Evolutionary conservation across 2,113 vertebrate species (phyloP), one percentile per base, ranked within the genome.

Genomic region (Poeciliopsis retropinna): DNA sequence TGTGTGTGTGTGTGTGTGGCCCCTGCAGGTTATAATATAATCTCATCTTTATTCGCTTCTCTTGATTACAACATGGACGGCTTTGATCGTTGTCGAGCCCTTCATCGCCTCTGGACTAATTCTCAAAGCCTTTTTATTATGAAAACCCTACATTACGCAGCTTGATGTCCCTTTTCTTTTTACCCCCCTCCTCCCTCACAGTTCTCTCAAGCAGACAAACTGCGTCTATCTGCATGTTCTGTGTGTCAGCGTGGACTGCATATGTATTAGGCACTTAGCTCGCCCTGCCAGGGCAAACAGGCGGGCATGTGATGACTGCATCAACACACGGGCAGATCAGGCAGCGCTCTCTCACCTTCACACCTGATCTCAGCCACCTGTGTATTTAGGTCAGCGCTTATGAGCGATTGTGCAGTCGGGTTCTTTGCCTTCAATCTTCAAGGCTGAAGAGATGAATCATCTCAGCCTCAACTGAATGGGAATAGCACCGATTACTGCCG

Each of bases 71-170:
- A 57, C 73, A 85, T 69, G 87, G 65, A 32, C 64, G 47, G 64
- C 88, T 93, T 92, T 92, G 84, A 92, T 93, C 84, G 34, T 67
- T 31, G 57, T 54, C 63, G 37, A 64, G 71, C 74, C 89, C 91
- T 87, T 92, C 76, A 91, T 92, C 89, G 79, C 64, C 66, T 5
- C 34, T 72, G 65, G 57, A 79, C 82, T 81, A 80, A 54, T 85
- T 73, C 81, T 86, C 37, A 0, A 64, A 86, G 62, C 74, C 89
- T 86, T 87, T 37, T 90, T 82, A 90, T 87, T 85, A 88, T 78
- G 80, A 82, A 67, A 61, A 76, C 65, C 69, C 70, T 71, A 79
- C 76, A 44, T 63, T 1, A 34, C 66, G 39, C 7, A 10, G 60
- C 30, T 66, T 47, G 29, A 30, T 64, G 78, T 65, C 69, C 63